Base-by-base conservation (phyloP, 2,113 vertebrate species). In the Alectura lathami region DNA sequence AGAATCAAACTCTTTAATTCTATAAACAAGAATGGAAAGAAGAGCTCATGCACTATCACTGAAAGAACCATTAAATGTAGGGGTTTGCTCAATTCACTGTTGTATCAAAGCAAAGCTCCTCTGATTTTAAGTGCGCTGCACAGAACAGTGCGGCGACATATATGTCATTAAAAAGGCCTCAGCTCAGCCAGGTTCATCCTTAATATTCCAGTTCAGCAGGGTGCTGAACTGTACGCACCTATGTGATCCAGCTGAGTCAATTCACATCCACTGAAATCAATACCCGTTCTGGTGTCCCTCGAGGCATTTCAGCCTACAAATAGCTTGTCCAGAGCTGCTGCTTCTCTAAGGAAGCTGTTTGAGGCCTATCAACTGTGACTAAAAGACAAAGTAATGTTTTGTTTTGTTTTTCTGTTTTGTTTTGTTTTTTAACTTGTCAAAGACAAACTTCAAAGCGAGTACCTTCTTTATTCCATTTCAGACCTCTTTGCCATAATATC, bases 41-140 rank as follows among this genome's bases (percentile, higher is more conserved):
- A 74, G 32, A 82, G 17, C 10, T 88, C 0, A 0, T 60, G 26
- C 14, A 74, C 56, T 62, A 67, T 56, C 1, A 1, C 24, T 24
- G 20, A 70, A 84, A 78, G n/a, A 85, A 67, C 57, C 6, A 59
- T 17, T 32, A 21, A 15, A 75, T 45, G 9, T 45, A 40, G 10
- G 22, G 24, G 4, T 59, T 76, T 2, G 7, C 47, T 77, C 36
- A 36, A 83, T 73, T 81, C 50, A 51, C 9, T 45, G 22, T n/a
- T 3, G 0, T 42, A 74, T 51, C 83, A 42, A 77, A 81, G 64
- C 13, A 80, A 34, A 24, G 26, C 9, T 67, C 32, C 50, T 43
- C 36, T 36, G 40, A 77, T 77, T 86, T 51, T 62, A 86, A 72
- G 20, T 9, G 11, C 50, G 22, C 36, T 69, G 47, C 34, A 81